Conservation (phyloP, 1,140 invertebrate genomes). For the Coptotermes formosanus region DNA sequence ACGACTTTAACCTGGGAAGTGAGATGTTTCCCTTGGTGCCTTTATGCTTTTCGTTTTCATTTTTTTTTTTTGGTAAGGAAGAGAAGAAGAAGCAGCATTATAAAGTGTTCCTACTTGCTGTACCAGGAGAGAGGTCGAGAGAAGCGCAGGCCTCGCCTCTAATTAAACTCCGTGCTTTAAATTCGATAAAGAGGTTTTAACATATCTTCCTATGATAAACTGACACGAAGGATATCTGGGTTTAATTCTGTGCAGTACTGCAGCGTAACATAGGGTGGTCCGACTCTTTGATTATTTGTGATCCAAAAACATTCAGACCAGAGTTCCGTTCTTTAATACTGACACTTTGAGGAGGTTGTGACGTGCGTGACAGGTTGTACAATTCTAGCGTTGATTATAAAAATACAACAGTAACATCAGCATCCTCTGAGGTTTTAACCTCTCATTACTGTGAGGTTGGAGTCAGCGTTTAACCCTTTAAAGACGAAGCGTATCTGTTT, state of each 20-base stretch:
- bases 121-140: neutral
- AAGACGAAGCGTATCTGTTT: too few relatives aligned
- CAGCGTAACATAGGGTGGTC: too few relatives aligned
- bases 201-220: neutral
- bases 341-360: too few relatives aligned
- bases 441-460: too few relatives aligned
- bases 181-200: neutral
- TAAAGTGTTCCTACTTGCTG: neutral
- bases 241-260: neutral
- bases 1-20: conserved; percentile 12
- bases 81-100: neutral
- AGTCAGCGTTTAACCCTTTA: too few relatives aligned
- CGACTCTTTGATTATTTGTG: too few relatives aligned
- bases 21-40: neutral
- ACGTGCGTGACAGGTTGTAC: too few relatives aligned
- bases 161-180: neutral
- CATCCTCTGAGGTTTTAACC: too few relatives aligned
- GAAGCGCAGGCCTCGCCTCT: neutral
- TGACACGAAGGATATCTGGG: neutral
- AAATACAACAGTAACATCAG: too few relatives aligned
- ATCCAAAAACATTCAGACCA: too few relatives aligned
- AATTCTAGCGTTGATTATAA: too few relatives aligned
- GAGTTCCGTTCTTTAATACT: too few relatives aligned
- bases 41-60: neutral
- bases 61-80: neutral